phyloP scores from a whole-genome alignment of 1,140 invertebrate species.

The Gyrodactylus salaris region DNA sequence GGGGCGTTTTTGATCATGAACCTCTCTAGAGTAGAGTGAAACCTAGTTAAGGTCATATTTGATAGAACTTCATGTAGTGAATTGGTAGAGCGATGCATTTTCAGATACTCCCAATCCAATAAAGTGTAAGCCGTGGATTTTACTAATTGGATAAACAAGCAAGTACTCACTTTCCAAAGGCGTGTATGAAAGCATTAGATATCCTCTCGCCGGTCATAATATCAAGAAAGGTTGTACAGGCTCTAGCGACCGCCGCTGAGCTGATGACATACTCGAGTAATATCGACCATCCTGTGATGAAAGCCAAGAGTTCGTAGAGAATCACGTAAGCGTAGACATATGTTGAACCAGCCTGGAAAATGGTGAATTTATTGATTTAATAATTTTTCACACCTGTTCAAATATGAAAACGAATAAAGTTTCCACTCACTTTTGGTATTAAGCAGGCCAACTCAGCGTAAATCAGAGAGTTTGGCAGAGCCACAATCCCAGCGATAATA shows the following conservation, averaged over 20 bases:
- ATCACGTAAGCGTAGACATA: slow-evolving; percentile 25
- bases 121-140: too few species aligned
- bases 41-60: too few species aligned
- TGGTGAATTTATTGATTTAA: too few species aligned
- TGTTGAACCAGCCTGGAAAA: slow-evolving; percentile 48
- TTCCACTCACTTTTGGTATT: too few species aligned
- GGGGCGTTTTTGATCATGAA: too few species aligned
- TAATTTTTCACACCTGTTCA: too few species aligned
- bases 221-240: slow-evolving; percentile 17
- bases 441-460: slow-evolving; percentile 62
- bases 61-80: too few species aligned
- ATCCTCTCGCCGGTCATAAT: background rate
- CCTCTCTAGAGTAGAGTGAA: too few species aligned
- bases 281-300: slow-evolving; percentile 63
- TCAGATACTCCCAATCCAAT: too few species aligned
- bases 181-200: background rate
- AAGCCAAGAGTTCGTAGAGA: slow-evolving; percentile 64
- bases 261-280: slow-evolving; percentile 35
- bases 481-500: slow-evolving; percentile 45
- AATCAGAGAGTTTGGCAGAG: slow-evolving; percentile 40
- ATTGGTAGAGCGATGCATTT: too few species aligned
- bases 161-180: background rate
- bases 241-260: slow-evolving; percentile 20
- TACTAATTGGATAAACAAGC: too few species aligned
- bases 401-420: too few species aligned